Evolutionary conservation across 2,797 vertebrate species (phyloP), one percentile per base, ranked within the genome.

Genomic region (Selene dorsalis): DNA sequence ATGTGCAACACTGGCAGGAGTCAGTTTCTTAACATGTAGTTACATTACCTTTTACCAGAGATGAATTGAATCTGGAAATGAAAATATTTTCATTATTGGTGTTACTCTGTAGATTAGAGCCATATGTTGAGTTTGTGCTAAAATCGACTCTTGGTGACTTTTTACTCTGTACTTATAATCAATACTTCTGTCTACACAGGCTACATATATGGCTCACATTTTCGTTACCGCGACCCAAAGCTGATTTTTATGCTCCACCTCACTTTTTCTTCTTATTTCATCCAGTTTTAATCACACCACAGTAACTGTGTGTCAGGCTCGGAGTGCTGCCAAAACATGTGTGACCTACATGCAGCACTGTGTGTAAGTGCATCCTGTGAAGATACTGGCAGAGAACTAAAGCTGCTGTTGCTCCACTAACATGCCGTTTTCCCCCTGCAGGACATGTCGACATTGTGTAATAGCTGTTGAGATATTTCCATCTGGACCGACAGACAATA

Each of bases 341-440:
- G 61, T 63, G 61, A 63, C 61, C 61, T 63, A 50, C 63, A 66
- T 52, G 48, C 30, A 47, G 28, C 63, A 22, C 41, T 64, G 61
- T 32, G 43, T 6, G 9, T 48, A 48, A 64, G 47, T 30, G 43
- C 45, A 28, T 47, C 17, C 43, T 26, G n/a, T 22, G 52, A 30
- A 16, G 52, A 39, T 9, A 30, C 20, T 32, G 14, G 50, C 14
- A 18, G 8, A 53, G 41, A 20, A 35, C 30, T 59, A 24, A 24
- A 18, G 68, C 56, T 50, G 57, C 52, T 53, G 52, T 6, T 53
- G 57, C 58, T 38, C 20, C 28, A 22, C 45, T 55, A 41, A 17
- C 59, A 43, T 55, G 59, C 59, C 45, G 70, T 14, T 53, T 47
- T 13, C 16, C 1, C 41, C 52, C 47, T 39, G 57, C 30, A 52